phyloP scores from a whole-genome alignment of 2,113 vertebrate genomes.

The Nematolebias whitei region DNA sequence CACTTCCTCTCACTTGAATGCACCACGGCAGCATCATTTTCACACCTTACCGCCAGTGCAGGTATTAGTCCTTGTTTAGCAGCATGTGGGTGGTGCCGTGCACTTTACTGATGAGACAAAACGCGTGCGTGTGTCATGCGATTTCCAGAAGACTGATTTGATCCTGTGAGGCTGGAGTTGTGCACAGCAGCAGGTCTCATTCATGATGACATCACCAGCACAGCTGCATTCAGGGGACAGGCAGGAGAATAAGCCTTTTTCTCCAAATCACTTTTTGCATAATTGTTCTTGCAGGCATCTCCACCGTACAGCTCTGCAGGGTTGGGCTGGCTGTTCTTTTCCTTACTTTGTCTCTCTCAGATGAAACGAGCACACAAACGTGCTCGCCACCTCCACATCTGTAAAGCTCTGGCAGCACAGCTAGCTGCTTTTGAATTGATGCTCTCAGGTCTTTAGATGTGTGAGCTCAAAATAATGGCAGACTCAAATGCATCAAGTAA shows the following conservation, averaged over 20 bases:
- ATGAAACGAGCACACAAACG: conserved; percentile 64
- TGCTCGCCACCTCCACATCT: conserved; percentile 49
- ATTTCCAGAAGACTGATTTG: conserved; percentile 27
- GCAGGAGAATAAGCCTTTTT: conserved; percentile 62
- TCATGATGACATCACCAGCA: conserved; percentile 46
- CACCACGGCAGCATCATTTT: neutral
- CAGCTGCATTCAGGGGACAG: conserved; percentile 67
- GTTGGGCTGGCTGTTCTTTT: too few species aligned
- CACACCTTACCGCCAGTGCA: neutral
- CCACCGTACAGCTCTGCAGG: too few species aligned
- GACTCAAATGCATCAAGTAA: conserved; percentile 12
- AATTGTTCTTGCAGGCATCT: conserved; percentile 21
- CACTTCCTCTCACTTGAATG: conserved; percentile 36
- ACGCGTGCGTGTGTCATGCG: conserved; percentile 22
- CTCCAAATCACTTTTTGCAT: conserved; percentile 11
- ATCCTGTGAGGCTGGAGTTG: conserved; percentile 5
- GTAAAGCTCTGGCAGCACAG: conserved; percentile 27
- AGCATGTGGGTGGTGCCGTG: conserved; percentile 48
- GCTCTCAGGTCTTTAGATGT: conserved; percentile 2
- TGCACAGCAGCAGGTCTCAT: neutral
- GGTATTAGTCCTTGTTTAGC: conserved; percentile 22
- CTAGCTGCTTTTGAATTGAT: conserved; percentile 10
- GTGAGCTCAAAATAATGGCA: conserved; percentile 20
- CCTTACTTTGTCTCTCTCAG: neutral
- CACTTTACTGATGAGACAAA: conserved; percentile 47